phyloP scores from a whole-genome alignment of 2,888 invertebrate genomes.

The Agrilus biguttatus region DNA sequence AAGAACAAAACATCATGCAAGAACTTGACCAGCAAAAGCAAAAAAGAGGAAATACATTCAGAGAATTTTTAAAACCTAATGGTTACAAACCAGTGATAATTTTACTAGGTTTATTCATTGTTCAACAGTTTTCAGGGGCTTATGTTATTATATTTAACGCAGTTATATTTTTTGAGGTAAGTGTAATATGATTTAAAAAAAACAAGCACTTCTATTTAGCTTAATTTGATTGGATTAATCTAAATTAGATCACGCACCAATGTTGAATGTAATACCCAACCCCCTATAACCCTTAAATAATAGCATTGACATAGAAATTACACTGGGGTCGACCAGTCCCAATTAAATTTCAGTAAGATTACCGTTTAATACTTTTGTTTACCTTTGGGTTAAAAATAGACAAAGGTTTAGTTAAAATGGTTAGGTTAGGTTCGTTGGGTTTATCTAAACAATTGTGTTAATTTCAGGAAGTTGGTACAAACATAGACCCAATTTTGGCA shows the following conservation, averaged over 20 bases:
- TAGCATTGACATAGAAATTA: too few relatives aligned
- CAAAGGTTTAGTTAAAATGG: too few relatives aligned
- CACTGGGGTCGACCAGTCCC: too few relatives aligned
- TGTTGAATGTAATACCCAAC: too few relatives aligned
- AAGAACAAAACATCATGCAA: slow-evolving; percentile 37
- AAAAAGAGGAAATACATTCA: slow-evolving; percentile 23
- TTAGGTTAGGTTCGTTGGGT: too few relatives aligned
- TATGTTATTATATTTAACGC: slow-evolving; percentile 47
- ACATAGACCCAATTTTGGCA: slow-evolving; percentile 37
- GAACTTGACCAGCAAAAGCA: slow-evolving; percentile 25
- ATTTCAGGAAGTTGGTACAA: slow-evolving; percentile 35
- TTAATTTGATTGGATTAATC: too few relatives aligned
- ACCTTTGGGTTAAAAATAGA: too few relatives aligned
- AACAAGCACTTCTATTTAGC: too few relatives aligned
- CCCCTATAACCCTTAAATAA: too few relatives aligned
- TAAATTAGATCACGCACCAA: too few relatives aligned
- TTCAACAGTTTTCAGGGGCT: slow-evolving; percentile 46
- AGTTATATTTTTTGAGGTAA: slow-evolving; percentile 41
- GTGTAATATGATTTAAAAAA: background rate
- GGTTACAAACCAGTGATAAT: slow-evolving; percentile 43
- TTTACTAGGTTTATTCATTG: slow-evolving; percentile 39
- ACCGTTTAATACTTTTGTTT: too few relatives aligned
- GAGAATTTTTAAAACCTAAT: slow-evolving; percentile 37
- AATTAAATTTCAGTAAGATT: too few relatives aligned
- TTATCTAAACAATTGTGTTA: background rate